Evolutionary conservation across 1,140 invertebrate genomes (phyloP).

Genomic region (Drosophila melanica): DNA sequence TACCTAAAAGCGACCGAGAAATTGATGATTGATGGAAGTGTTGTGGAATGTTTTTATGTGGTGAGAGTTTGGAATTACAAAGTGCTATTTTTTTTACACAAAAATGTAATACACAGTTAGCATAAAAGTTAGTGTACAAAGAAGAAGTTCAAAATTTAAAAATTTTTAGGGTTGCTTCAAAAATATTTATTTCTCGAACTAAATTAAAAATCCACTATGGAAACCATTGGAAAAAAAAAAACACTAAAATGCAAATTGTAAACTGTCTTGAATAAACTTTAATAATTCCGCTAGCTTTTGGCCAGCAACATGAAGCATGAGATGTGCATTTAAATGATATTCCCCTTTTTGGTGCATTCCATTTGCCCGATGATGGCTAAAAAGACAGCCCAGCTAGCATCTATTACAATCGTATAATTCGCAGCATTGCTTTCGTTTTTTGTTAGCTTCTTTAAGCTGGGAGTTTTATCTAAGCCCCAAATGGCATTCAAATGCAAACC

Average conservation of each 20-base stretch:
- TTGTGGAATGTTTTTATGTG: not conserved
- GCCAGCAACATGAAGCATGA: too few species aligned
- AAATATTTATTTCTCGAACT: too few species aligned
- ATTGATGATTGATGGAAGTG: slow-evolving; percentile 12
- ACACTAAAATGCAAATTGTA: too few species aligned
- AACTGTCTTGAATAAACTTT: too few species aligned
- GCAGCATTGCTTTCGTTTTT: slow-evolving; percentile 43
- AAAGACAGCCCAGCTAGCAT: not conserved
- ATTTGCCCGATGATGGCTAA: too few species aligned
- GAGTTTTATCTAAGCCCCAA: slow-evolving; percentile 74
- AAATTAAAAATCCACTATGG: too few species aligned
- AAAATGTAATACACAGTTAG: too few species aligned
- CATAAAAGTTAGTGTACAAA: too few species aligned
- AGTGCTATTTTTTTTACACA: not conserved
- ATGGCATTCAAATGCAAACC: slow-evolving; percentile 77
- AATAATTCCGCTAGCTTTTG: too few species aligned
- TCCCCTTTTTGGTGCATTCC: not conserved
- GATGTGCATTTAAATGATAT: slow-evolving; percentile 3
- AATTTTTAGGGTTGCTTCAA: too few species aligned
- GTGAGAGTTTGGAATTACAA: not conserved
- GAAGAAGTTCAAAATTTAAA: too few species aligned
- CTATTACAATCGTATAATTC: slow-evolving; percentile 1
- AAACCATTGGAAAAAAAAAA: too few species aligned
- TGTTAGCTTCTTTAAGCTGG: slow-evolving; percentile 48
- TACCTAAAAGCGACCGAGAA: not conserved